Percentiles rank a stretch among this genome's conserved stretches.
Conservation (phyloP, 2,797 vertebrate species). For the Poecilia gillii region DNA sequence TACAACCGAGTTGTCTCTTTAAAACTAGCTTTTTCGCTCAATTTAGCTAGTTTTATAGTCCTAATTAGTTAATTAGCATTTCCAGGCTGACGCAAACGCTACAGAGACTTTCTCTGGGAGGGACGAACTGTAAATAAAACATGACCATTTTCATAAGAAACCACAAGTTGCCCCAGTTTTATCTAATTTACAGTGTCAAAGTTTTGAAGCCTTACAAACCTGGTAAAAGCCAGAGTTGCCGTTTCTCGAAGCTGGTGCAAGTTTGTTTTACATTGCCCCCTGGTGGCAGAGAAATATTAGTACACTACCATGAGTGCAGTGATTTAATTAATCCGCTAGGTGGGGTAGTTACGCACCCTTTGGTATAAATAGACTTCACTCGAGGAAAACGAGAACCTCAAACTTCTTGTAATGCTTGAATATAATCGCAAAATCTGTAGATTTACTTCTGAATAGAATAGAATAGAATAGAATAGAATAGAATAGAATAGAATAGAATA, state of each 20-base stretch:
- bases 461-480: not conserved
- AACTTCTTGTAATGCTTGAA: not conserved
- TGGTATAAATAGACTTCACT: not conserved
- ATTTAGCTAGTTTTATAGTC: conserved; percentile 24
- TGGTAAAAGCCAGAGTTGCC: not conserved
- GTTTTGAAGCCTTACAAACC: conserved; percentile 3
- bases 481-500: not conserved
- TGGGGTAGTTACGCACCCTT: not conserved
- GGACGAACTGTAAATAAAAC: not conserved
- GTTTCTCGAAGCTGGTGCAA: rapidly evolving
- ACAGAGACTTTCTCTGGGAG: not conserved
- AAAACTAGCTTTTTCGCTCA: conserved; percentile 13
- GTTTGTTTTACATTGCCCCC: conserved; percentile 32
- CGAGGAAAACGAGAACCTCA: not conserved
- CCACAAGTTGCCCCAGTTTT: not conserved
- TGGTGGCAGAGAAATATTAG: not conserved
- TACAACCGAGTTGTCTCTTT: conserved; percentile 22
- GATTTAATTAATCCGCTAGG: conserved; percentile 5
- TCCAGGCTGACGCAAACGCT: conserved; percentile 9
- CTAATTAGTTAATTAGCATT: conserved; percentile 44
- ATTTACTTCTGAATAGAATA: not conserved
- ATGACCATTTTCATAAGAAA: not conserved
- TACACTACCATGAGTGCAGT: not conserved
- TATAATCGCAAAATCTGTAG: not conserved
- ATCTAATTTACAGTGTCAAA: not conserved